These are phyloP conservation scores for Cygnus buccinator DNA, from an alignment of 2,113 vertebrate genomes.

Conservation along the genomic window DNA sequence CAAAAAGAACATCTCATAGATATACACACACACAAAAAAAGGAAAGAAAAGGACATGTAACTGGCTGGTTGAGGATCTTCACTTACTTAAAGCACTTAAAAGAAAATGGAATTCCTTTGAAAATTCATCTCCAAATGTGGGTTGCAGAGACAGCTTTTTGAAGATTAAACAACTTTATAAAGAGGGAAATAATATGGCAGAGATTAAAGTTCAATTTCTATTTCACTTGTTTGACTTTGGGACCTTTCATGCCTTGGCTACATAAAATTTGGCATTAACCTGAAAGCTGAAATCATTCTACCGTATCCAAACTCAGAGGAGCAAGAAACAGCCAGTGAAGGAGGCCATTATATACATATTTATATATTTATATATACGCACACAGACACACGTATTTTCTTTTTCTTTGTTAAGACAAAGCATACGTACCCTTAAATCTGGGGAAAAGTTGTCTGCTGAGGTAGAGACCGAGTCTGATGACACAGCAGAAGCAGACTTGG, in stretches of 20 bases:
- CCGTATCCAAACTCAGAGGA: neutral
- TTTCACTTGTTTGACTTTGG: conserved; percentile 5
- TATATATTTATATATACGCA: too few species aligned
- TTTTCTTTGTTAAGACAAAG: conserved; percentile 1
- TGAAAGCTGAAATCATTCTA: neutral
- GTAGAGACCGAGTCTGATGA: conserved; percentile 87
- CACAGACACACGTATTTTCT: too few species aligned
- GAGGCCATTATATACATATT: neutral
- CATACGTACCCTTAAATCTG: conserved; percentile 86
- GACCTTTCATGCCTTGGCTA: neutral
- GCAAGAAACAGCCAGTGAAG: neutral
- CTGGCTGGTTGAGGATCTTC: neutral
- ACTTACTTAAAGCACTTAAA: neutral
- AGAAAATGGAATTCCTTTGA: neutral
- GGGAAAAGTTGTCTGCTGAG: conserved; percentile 86
- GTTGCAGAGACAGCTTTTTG: neutral
- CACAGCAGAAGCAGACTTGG: conserved; percentile 81
- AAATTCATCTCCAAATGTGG: neutral
- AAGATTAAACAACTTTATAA: conserved; percentile 21
- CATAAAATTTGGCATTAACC: neutral
- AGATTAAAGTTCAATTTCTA: neutral
- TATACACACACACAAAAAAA: neutral
- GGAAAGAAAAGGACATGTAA: neutral
- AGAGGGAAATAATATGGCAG: neutral
- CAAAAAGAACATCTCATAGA: neutral